Evolutionary conservation across 2,797 vertebrate species (phyloP), one percentile per base, ranked within the genome.

Genomic region (Salarias fasciatus): DNA sequence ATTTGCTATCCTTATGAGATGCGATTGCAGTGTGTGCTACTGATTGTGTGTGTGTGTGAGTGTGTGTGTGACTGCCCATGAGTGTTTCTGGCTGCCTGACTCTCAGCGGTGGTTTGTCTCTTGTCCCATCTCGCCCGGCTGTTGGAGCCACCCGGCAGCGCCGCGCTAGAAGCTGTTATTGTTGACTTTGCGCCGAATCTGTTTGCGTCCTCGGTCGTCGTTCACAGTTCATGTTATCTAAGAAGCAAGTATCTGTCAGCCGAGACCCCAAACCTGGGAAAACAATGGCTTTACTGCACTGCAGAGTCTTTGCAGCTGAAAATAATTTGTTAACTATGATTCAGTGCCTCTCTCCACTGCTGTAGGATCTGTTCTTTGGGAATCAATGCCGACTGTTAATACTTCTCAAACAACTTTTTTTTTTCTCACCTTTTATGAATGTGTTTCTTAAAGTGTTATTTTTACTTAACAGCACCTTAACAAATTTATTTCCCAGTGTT

Each of bases 1-100:
- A 24, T 61, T 67, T 70, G 47, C 51, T 72, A 24, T 73, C 44
- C 43, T 77, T 75, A 68, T 63, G 63, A 72, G 48, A 72, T 67
- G 44, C 61, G 77, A 79, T 82, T 83, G 67, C 46, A 69, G 45
- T 45, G 15, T 52, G 62, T 79, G 60, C 46, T 31, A 56, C 61
- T 85, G 74, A 78, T 72, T 52, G 48, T 37, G 41, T 73, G 48
- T 44, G 18, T 43, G 11, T 53, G 47, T 57, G 47, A 67, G 14
- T 62, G 12, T 40, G 13, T 35, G 45, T 45, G 8, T 45, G 11
- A 29, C 57, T 8, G 9, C 5, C 14, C 30, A 24, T 55, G 55
- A 69, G 56, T 40, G 28, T 52, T 24, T 51, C 29, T 40, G 13
- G 48, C 45, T 46, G 70, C 75, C 30, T 69, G 53, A 55, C 36